A percentile compares a stretch with the other conserved stretches of the same genome.
phyloP scores from a whole-genome alignment of 1,140 invertebrate genomes.

The Drosophila pallidifrons region DNA sequence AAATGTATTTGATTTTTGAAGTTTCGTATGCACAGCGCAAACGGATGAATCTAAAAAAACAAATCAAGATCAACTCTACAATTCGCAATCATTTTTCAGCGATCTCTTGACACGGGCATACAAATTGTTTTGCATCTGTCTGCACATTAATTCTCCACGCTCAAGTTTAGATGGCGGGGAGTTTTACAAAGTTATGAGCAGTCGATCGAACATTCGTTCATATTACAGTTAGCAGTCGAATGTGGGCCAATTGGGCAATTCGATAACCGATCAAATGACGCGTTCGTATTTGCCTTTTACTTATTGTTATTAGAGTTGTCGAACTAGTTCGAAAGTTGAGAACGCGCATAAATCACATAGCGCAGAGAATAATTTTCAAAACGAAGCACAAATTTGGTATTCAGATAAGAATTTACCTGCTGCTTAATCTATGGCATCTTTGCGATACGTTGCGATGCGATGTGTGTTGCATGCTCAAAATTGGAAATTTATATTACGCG shows the following conservation, averaged over 20 bases:
- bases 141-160: constrained; percentile 19
- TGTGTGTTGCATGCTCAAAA: constrained; percentile 6
- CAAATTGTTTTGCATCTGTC: constrained; percentile 24
- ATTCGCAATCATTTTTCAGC: constrained; percentile 18
- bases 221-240: constrained; percentile 22
- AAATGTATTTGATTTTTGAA: constrained; percentile 1
- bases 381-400: background rate
- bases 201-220: constrained; percentile 2
- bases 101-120: constrained; percentile 23
- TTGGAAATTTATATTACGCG: constrained; percentile 15
- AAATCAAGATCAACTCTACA: constrained; percentile 21
- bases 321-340: constrained; percentile 13
- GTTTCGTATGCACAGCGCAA: constrained; percentile 26
- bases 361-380: background rate
- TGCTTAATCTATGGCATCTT: background rate
- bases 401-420: background rate
- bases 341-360: background rate
- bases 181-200: constrained; percentile 17
- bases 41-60: constrained; percentile 3
- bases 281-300: constrained; percentile 6
- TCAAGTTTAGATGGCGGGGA: background rate
- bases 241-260: constrained; percentile 23
- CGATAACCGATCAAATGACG: constrained; percentile 12
- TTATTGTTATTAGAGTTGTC: background rate
- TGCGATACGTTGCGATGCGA: background rate